phyloP scores from a whole-genome alignment of 2,888 invertebrate genomes.

The Polydesmus complanatus region DNA sequence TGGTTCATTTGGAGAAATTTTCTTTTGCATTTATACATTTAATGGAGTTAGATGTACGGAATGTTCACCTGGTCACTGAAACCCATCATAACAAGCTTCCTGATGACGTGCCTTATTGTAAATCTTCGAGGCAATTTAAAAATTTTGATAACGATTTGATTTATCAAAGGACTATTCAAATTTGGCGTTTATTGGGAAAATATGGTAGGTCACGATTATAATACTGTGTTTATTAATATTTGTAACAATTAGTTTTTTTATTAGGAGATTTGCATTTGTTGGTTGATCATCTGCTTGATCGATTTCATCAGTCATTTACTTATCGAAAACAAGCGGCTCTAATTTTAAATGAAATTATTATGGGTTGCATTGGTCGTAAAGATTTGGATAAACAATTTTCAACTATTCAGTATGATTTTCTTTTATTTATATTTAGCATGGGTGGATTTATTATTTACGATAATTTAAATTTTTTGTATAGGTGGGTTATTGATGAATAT shows the following conservation, averaged over 20 bases:
- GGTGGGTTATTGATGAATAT: conserved; percentile 10
- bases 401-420: not conserved
- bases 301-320: conserved; percentile 5
- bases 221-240: not conserved
- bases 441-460: not conserved
- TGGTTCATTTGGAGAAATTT: conserved; percentile 6
- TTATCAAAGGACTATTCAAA: not conserved
- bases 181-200: conserved; percentile 8
- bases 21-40: conserved; percentile 5
- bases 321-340: conserved; percentile 5
- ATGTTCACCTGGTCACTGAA: not conserved
- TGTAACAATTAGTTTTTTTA: not conserved
- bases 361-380: not conserved
- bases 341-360: conserved; percentile 8
- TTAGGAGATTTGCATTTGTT: conserved; percentile 8
- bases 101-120: not conserved
- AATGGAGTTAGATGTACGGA: not conserved
- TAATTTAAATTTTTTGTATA: no score
- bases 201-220: not conserved
- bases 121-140: conserved; percentile 1
- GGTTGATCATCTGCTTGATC: conserved; percentile 8
- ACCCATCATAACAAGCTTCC: not conserved
- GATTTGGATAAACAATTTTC: not conserved
- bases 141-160: conserved; percentile 4
- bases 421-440: not conserved